Evolutionary conservation across 2,113 vertebrate genomes (phyloP).

Genomic region (Cebidichthys violaceus): DNA sequence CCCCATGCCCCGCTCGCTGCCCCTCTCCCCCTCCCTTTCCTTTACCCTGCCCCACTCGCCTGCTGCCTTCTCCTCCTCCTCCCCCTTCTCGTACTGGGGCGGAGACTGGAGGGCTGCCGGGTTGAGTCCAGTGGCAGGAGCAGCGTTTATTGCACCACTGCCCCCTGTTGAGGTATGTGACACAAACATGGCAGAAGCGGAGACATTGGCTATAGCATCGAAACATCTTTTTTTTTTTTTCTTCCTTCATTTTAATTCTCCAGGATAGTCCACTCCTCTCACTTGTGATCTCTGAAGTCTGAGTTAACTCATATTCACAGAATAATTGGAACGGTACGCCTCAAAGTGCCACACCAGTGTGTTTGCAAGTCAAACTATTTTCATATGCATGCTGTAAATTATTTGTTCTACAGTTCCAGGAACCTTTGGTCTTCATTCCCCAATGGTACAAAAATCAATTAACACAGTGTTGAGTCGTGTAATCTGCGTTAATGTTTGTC

Average conservation of each 20-base stretch:
- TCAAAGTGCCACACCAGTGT: neutral
- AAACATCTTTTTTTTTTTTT: neutral
- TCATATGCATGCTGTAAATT: neutral
- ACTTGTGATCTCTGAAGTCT: neutral
- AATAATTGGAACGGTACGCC: neutral
- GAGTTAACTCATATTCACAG: neutral
- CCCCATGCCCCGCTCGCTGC: slow-evolving; percentile 66
- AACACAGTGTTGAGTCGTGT: neutral
- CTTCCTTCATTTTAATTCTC: neutral
- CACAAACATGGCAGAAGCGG: slow-evolving; percentile 45
- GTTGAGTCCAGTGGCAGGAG: slow-evolving; percentile 77
- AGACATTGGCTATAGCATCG: slow-evolving; percentile 24
- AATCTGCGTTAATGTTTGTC: slow-evolving; percentile 13
- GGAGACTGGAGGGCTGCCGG: slow-evolving; percentile 79
- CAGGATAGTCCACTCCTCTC: neutral
- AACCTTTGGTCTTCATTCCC: slow-evolving; percentile 1
- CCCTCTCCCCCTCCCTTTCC: slow-evolving; percentile 69
- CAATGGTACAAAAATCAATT: neutral
- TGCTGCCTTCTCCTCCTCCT: slow-evolving; percentile 64
- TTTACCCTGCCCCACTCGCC: slow-evolving; percentile 74
- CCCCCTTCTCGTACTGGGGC: slow-evolving; percentile 74
- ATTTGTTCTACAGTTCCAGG: neutral
- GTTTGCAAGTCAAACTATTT: slow-evolving; percentile 3
- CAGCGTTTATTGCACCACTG: slow-evolving; percentile 73
- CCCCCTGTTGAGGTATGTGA: slow-evolving; percentile 83